Evolutionary conservation across 2,113 vertebrate genomes (phyloP).

Genomic region (Catharus bicknelli): DNA sequence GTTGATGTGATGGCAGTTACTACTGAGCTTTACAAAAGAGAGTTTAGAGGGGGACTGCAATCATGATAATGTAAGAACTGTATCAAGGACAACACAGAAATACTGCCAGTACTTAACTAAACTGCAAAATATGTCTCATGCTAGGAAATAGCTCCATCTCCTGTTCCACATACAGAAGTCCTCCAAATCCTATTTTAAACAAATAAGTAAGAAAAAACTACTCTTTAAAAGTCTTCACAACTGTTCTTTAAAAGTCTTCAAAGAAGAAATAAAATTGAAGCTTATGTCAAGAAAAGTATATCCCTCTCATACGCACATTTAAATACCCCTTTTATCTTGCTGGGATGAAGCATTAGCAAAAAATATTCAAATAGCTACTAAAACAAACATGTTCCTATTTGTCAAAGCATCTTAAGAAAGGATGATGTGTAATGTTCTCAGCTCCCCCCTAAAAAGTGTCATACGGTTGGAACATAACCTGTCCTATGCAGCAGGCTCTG

Average conservation of each 20-base stretch:
- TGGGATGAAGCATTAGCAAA: neutral
- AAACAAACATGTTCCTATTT: neutral
- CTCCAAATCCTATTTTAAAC: neutral
- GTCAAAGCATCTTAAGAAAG: neutral
- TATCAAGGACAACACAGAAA: neutral
- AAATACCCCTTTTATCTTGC: neutral
- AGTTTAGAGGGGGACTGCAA: neutral
- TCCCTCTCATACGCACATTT: neutral
- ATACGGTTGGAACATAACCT: neutral
- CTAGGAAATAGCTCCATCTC: slow-evolving; percentile 77
- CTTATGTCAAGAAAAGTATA: neutral
- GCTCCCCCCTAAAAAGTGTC: neutral
- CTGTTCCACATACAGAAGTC: slow-evolving; percentile 54
- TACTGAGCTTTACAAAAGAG: neutral
- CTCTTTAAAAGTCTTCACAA: neutral
- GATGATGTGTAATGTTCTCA: neutral
- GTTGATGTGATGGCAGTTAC: neutral
- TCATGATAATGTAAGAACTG: neutral
- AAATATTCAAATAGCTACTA: neutral
- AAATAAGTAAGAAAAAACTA: neutral
- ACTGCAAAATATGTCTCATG: neutral
- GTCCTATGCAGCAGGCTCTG: neutral
- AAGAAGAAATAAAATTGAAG: neutral
- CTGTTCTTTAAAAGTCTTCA: neutral
- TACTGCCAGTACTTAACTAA: neutral